These are phyloP conservation scores for Malurus splendens DNA, from an alignment of 2,797 vertebrate genomes.

Conservation along the genomic window DNA sequence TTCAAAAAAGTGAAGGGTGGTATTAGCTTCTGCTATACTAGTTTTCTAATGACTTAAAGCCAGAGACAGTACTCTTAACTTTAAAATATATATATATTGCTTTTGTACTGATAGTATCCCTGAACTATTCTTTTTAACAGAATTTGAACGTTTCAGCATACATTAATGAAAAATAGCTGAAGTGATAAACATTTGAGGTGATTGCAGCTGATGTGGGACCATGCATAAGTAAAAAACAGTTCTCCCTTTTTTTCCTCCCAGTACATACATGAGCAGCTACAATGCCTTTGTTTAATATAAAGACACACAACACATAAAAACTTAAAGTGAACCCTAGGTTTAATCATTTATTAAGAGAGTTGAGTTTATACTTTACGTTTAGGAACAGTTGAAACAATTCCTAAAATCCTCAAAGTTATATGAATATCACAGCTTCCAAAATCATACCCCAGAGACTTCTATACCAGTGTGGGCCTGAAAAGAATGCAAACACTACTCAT, in stretches of 20 bases:
- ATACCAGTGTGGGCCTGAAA: background rate
- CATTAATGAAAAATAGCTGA: background rate
- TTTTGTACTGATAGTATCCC: background rate
- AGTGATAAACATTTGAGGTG: background rate
- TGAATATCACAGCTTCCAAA: background rate
- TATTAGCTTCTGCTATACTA: background rate
- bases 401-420: background rate
- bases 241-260: background rate
- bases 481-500: background rate
- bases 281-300: background rate
- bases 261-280: background rate
- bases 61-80: background rate
- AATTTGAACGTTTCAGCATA: background rate
- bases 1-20: background rate
- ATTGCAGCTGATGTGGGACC: background rate
- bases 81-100: background rate
- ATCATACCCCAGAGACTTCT: background rate
- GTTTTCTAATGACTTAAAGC: background rate
- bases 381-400: background rate
- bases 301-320: background rate
- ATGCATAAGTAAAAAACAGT: background rate
- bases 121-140: background rate
- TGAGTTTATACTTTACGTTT: background rate
- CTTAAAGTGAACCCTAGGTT: background rate
- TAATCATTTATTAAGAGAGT: background rate